phyloP scores from a whole-genome alignment of 2,113 vertebrate genomes.

The Nettapus auritus region DNA sequence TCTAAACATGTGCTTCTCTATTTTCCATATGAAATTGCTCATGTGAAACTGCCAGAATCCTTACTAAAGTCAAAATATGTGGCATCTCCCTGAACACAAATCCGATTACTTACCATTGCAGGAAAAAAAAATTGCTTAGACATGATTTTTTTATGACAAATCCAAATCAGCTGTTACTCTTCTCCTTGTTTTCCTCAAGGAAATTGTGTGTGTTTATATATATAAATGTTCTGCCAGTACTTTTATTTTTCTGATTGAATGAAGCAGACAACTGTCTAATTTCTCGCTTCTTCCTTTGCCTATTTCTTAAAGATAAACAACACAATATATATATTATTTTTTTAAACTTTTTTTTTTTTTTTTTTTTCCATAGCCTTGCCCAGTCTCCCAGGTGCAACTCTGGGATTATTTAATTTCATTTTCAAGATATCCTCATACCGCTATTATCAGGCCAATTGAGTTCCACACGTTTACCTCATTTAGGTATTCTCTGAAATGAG shows the following conservation, averaged over 20 bases:
- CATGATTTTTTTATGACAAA: neutral
- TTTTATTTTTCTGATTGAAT: neutral
- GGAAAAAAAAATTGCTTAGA: neutral
- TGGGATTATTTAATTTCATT: neutral
- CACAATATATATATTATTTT: no score
- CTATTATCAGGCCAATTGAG: neutral
- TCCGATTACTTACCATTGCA: neutral
- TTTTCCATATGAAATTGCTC: neutral
- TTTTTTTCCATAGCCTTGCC: neutral
- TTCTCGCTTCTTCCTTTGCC: neutral
- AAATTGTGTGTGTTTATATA: neutral
- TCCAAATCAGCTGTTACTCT: slow-evolving; percentile 4
- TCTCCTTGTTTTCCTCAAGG: neutral
- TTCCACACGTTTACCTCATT: neutral
- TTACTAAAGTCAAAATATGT: neutral
- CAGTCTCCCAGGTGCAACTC: neutral
- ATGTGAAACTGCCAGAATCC: neutral
- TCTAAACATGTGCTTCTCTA: neutral
- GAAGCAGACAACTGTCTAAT: neutral
- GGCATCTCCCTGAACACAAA: neutral
- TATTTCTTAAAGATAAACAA: neutral
- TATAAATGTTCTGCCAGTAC: neutral
- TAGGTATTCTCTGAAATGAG: neutral
- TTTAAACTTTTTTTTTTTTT: neutral
- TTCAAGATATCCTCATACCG: neutral